These are phyloP conservation scores for Phacellophora camtschatica DNA, from an alignment of 30 jellyfish, hydroid and myxozoan genomes.

Conservation along the genomic window DNA sequence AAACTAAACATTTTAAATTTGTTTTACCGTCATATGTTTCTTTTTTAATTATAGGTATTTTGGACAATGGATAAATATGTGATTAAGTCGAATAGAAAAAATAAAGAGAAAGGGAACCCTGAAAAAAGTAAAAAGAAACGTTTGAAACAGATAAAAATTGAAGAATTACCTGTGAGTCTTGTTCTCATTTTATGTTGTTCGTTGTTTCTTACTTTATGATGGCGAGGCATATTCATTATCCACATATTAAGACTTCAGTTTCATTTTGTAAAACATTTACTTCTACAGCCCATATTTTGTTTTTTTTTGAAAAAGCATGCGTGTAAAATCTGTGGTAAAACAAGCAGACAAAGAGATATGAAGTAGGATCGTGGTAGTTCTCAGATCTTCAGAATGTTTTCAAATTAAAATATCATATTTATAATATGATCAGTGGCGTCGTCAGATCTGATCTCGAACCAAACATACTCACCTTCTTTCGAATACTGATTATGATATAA, in stretches of 20 bases:
- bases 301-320: background rate
- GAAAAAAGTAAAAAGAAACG: slow-evolving; percentile 15
- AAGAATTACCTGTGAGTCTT: slow-evolving; percentile 74
- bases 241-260: background rate
- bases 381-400: too few relatives aligned
- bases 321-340: too few relatives aligned
- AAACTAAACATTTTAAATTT: too few relatives aligned
- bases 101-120: background rate
- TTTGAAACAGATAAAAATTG: slow-evolving; percentile 76
- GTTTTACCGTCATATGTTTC: too few relatives aligned
- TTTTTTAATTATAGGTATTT: too few relatives aligned
- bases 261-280: background rate
- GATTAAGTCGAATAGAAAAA: slow-evolving; percentile 50
- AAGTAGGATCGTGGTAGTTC: too few relatives aligned
- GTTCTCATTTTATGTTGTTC: background rate
- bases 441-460: too few relatives aligned
- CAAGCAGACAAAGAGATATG: too few relatives aligned
- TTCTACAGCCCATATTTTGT: background rate
- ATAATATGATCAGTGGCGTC: too few relatives aligned
- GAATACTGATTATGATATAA: too few relatives aligned
- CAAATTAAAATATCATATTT: too few relatives aligned
- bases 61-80: slow-evolving; percentile 91
- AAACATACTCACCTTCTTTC: too few relatives aligned
- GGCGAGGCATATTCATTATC: background rate
- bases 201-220: background rate